phyloP scores from a whole-genome alignment of 2,888 invertebrate genomes.

The Melanchra persicariae region DNA sequence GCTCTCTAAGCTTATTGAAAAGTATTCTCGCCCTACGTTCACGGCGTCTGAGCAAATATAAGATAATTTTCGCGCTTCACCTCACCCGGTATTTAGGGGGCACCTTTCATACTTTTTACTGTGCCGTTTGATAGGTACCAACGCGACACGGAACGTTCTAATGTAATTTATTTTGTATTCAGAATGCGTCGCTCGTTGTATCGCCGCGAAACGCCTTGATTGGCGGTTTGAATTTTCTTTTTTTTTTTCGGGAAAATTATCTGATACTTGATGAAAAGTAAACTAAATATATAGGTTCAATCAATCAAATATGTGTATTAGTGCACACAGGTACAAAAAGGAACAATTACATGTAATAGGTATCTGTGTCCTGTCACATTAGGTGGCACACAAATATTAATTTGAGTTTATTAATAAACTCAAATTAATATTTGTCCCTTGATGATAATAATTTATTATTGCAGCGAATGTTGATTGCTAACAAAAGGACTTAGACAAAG shows the following conservation, averaged over 20 bases:
- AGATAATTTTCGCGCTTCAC: slow-evolving; percentile 90
- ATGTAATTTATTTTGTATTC: slow-evolving; percentile 89
- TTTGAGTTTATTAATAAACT: too few relatives aligned
- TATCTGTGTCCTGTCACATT: too few relatives aligned
- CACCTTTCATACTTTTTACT: slow-evolving; percentile 90
- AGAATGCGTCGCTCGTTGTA: slow-evolving; percentile 76
- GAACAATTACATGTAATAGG: too few relatives aligned
- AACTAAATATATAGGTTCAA: too few relatives aligned
- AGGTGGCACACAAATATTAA: too few relatives aligned
- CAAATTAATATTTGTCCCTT: too few relatives aligned
- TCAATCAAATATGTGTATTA: too few relatives aligned
- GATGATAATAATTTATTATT: too few relatives aligned
- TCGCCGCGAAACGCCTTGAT: slow-evolving; percentile 65
- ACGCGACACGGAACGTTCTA: slow-evolving; percentile 76
- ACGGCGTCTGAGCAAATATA: slow-evolving; percentile 91
- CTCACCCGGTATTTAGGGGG: slow-evolving; percentile 90
- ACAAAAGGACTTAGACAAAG: too few relatives aligned
- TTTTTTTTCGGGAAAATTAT: slow-evolving; percentile 30
- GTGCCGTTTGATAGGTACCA: slow-evolving; percentile 84
- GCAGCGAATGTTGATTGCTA: too few relatives aligned
- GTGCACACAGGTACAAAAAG: too few relatives aligned
- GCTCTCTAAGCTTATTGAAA: slow-evolving; percentile 91
- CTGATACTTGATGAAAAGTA: not conserved
- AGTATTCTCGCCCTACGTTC: slow-evolving; percentile 90
- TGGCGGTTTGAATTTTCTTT: slow-evolving; percentile 57